These are phyloP conservation scores for Paratrypauchen microcephalus DNA, from an alignment of 2,797 vertebrate species.

Conservation along the genomic window DNA sequence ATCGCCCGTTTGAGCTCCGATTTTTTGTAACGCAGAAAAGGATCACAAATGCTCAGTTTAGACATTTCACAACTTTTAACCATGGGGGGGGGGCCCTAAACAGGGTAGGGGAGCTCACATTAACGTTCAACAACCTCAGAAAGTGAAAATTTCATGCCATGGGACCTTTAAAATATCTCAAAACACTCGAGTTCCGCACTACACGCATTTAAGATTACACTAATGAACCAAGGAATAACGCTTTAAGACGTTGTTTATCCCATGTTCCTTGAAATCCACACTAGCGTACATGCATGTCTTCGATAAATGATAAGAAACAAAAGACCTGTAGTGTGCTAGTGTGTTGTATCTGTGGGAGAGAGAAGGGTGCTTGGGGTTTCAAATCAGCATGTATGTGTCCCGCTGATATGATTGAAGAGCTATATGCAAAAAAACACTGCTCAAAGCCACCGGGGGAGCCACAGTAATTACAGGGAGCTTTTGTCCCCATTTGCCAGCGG, in stretches of 20 bases:
- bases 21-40: too few relatives aligned
- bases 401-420: conserved; percentile 44
- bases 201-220: background rate
- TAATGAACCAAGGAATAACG: background rate
- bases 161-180: background rate
- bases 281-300: background rate
- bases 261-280: background rate
- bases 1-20: too few relatives aligned
- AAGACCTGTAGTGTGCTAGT: conserved; percentile 3
- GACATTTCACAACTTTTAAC: too few relatives aligned
- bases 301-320: background rate
- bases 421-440: conserved; percentile 52
- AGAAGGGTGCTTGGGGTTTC: background rate
- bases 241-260: background rate
- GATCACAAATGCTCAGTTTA: too few relatives aligned
- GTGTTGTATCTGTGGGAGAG: background rate
- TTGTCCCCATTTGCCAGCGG: conserved; percentile 65
- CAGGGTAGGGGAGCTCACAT: too few relatives aligned
- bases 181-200: background rate
- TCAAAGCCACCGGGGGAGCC: conserved; percentile 57
- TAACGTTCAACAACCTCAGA: too few relatives aligned
- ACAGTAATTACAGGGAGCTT: conserved; percentile 70
- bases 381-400: conserved; percentile 44
- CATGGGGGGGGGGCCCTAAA: too few relatives aligned
- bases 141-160: too few relatives aligned